Percentiles rank a stretch among this genome's conserved stretches.
These are phyloP conservation scores for Passer domesticus DNA, from an alignment of 2,113 vertebrate species.

Conservation along the genomic window DNA sequence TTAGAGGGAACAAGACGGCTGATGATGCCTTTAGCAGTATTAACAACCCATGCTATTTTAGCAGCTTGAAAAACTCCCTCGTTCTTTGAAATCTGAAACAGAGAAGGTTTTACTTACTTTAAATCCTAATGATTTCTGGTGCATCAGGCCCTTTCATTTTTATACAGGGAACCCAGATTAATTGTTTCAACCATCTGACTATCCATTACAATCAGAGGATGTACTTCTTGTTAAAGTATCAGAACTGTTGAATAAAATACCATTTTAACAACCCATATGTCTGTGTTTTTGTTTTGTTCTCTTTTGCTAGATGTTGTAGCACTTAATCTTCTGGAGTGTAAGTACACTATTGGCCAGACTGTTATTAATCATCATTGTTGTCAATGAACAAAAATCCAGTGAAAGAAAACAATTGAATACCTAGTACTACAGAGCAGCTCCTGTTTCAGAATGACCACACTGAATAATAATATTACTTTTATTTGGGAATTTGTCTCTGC, in stretches of 20 bases:
- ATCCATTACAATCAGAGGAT: constrained; percentile 47
- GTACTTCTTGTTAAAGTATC: constrained; percentile 26
- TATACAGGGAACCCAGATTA: constrained; percentile 47
- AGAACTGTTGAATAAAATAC: constrained; percentile 31
- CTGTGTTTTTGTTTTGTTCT: constrained; percentile 33
- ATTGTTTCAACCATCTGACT: constrained; percentile 56
- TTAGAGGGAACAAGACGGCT: background rate
- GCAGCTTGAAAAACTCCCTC: constrained; percentile 46
- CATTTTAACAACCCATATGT: constrained; percentile 61
- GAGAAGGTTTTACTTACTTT: constrained; percentile 36
- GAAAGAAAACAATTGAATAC: background rate
- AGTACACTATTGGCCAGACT: constrained; percentile 5
- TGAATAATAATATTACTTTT: background rate
- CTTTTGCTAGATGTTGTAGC: constrained; percentile 23
- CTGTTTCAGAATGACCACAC: background rate
- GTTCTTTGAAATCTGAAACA: constrained; percentile 55
- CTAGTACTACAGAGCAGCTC: background rate
- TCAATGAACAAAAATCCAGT: constrained; percentile 32
- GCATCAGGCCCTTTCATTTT: constrained; percentile 37
- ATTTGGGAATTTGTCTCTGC: background rate
- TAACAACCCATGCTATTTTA: constrained; percentile 35
- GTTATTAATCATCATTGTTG: constrained; percentile 24
- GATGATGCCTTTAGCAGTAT: constrained; percentile 15
- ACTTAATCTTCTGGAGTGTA: background rate
- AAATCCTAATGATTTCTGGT: constrained; percentile 56